Evolutionary conservation across 2,888 invertebrate species (phyloP).

Genomic region (Coenonympha glycerion): DNA sequence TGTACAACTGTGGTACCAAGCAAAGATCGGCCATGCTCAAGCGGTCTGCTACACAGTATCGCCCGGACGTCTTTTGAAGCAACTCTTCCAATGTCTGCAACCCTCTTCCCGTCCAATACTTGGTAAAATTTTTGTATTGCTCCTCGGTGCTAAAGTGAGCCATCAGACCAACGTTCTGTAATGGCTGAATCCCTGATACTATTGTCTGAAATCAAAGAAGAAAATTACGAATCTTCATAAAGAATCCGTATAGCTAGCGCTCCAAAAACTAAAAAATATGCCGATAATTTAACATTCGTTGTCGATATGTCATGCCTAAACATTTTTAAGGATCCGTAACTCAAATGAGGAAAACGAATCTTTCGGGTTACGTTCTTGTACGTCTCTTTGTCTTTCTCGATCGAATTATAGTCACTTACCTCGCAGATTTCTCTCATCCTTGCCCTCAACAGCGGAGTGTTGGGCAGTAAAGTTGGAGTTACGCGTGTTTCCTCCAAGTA

Average conservation of each 20-base stretch:
- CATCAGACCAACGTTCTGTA: slow-evolving; percentile 78
- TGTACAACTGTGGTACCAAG: slow-evolving; percentile 79
- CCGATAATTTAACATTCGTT: too few species aligned
- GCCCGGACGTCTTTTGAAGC: slow-evolving; percentile 61
- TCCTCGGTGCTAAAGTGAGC: slow-evolving; percentile 53
- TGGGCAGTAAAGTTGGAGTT: slow-evolving; percentile 68
- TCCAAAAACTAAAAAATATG: too few species aligned
- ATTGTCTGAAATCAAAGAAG: slow-evolving; percentile 54
- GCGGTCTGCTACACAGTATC: slow-evolving; percentile 77
- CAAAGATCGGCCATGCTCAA: slow-evolving; percentile 81
- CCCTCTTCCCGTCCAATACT: slow-evolving; percentile 72
- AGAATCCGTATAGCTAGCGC: too few species aligned
- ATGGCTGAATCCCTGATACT: slow-evolving; percentile 81
- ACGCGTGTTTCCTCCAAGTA: slow-evolving; percentile 80
- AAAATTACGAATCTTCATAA: too few species aligned
- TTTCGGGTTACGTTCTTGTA: too few species aligned
- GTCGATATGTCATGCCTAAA: too few species aligned
- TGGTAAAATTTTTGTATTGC: slow-evolving; percentile 65
- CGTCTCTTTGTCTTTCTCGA: neutral
- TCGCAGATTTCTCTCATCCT: slow-evolving; percentile 72
- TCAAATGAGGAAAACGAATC: too few species aligned
- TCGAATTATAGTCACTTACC: slow-evolving; percentile 39
- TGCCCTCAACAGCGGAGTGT: slow-evolving; percentile 68
- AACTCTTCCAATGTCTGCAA: slow-evolving; percentile 74
- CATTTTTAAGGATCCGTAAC: too few species aligned